Evolutionary conservation across 2,797 vertebrate genomes (phyloP), one percentile per base, ranked within the genome.

Genomic region (Sciurus carolinensis): DNA sequence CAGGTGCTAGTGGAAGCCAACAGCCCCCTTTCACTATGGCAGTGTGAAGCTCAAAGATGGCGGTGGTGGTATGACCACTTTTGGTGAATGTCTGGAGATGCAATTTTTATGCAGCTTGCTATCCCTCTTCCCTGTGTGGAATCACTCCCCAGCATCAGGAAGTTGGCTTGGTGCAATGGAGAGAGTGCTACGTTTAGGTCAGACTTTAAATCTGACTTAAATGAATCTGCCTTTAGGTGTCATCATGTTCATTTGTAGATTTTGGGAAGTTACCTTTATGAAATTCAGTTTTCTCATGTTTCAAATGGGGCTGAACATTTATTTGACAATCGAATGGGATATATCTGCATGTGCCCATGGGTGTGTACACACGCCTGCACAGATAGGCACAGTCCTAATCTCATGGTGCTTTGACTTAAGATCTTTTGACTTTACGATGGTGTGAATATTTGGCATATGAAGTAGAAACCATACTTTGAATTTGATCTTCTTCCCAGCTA

Each of bases 251-350:
- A 69, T 75, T 69, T 84, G 18, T 28, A 90, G 17, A 5, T 22
- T 54, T 76, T 75, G 17, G 72, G 76, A 95, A 95, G 57, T 73
- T 33, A 71, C 44, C 11, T 82, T 73, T 33, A 66, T 76, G 67
- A 36, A 66, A 39, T 75, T 90, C 54, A 73, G 14, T 95, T 72
- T 73, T 8, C 13, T 42, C 9, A 52, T 44, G 14, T 76, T 17
- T 33, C 62, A 87, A 85, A 80, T 66, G 15, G 33, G 28, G n/a
- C 22, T 67, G 47, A 79, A 77, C n/a, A 30, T 84, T 87, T 93
- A 77, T 90, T 90, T 77, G 52, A 50, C 87, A 66, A 83, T 57
- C 52, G 89, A 89, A 89, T 67, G 85, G n/a, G 10, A 57, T 22
- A 22, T 22, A 7, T 57, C 42, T 76, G 15, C 54, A 22, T n/a